Evolutionary conservation across 1,140 invertebrate genomes (phyloP).

Genomic region (Dysdera silvatica): DNA sequence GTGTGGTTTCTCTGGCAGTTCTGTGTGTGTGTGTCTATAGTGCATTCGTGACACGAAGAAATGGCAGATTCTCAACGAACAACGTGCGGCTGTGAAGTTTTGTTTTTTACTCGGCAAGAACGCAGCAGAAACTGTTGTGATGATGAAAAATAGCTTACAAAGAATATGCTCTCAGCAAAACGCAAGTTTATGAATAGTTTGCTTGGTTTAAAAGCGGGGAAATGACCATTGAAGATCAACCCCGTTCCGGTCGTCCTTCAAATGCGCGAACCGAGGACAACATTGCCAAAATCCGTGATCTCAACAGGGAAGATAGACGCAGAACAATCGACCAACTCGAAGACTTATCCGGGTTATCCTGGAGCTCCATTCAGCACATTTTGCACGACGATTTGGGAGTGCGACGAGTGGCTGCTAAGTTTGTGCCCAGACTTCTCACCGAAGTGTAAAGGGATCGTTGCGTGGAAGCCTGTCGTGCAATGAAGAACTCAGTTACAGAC

Average conservation of each 20-base stretch:
- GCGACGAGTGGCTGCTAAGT: neutral
- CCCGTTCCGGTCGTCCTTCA: neutral
- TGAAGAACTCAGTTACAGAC: no score
- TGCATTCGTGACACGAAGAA: no score
- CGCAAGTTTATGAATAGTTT: neutral
- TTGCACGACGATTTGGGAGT: neutral
- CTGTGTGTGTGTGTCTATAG: no score
- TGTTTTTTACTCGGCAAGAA: neutral
- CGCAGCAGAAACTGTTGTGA: neutral
- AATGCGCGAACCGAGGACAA: neutral
- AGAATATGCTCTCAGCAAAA: neutral
- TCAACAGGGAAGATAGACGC: neutral
- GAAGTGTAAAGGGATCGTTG: no score
- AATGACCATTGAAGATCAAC: neutral
- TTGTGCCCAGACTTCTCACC: neutral
- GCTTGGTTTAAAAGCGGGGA: neutral
- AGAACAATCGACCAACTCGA: neutral
- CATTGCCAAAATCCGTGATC: neutral
- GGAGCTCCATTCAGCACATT: no score
- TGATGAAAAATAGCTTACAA: constrained; percentile 8
- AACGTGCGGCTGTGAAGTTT: no score
- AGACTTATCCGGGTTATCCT: neutral
- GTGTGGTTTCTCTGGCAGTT: no score
- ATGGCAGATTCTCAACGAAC: no score
- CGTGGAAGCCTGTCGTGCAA: no score